Percentiles rank a stretch among this genome's conserved stretches.
Evolutionary conservation across 2,113 vertebrate genomes (phyloP).

Genomic region (Brienomyrus brachyistius): DNA sequence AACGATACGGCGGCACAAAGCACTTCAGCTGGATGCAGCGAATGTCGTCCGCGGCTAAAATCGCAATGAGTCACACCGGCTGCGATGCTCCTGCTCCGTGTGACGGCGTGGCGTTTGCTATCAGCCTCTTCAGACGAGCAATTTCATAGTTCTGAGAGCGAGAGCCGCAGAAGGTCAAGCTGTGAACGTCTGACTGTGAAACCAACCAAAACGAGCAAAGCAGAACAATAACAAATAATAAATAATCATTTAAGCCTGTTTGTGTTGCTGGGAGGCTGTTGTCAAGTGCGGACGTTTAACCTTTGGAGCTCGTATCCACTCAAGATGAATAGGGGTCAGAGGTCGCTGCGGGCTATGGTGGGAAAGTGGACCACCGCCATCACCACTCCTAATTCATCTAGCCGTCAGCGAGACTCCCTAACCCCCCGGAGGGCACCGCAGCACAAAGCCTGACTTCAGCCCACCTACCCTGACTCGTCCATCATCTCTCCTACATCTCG

Average conservation of each 20-base stretch:
- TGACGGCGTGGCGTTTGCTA: neutral
- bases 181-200: neutral
- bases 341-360: neutral
- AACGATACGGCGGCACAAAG: neutral
- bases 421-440: neutral
- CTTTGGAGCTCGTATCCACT: neutral
- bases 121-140: neutral
- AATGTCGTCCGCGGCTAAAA: slow-evolving; percentile 31
- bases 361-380: neutral
- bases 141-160: neutral
- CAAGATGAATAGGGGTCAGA: neutral
- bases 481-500: neutral
- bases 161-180: neutral
- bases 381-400: neutral
- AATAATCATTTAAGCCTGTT: neutral
- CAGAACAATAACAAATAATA: neutral
- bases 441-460: neutral
- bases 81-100: neutral
- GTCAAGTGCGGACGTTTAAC: neutral
- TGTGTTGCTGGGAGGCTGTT: neutral
- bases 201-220: neutral
- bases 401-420: neutral
- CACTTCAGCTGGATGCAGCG: neutral
- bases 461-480: neutral
- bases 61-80: slow-evolving; percentile 31